Evolutionary conservation across 2,113 vertebrate genomes (phyloP).

Genomic region (Pangasianodon gigas): DNA sequence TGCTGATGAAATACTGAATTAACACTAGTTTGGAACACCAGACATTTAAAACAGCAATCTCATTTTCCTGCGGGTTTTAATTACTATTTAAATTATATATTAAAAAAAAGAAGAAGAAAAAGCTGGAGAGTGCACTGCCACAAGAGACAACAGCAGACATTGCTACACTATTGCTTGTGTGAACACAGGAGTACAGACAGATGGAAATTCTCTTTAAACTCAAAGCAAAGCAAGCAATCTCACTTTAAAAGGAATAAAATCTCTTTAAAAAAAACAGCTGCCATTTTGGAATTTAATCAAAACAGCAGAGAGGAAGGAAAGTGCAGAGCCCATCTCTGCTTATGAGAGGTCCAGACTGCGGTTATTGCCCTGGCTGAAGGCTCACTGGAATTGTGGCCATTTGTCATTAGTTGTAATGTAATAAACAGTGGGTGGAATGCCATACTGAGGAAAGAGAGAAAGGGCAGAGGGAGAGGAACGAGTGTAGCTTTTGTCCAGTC

Average conservation of each 20-base stretch:
- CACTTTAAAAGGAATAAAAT: slow-evolving; percentile 7
- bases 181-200: background rate
- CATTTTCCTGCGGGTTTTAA: background rate
- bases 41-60: background rate
- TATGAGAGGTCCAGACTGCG: slow-evolving; percentile 12
- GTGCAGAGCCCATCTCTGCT: slow-evolving; percentile 27
- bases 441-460: slow-evolving; percentile 1
- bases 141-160: background rate
- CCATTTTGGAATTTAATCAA: slow-evolving; percentile 33
- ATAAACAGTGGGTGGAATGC: slow-evolving; percentile 46
- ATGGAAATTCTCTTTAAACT: slow-evolving; percentile 7
- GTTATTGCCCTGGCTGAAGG: slow-evolving; percentile 32
- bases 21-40: background rate
- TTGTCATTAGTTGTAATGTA: slow-evolving; percentile 49
- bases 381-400: slow-evolving; percentile 47
- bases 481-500: slow-evolving; percentile 34
- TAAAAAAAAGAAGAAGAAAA: background rate
- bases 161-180: background rate
- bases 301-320: slow-evolving; percentile 15
- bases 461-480: background rate
- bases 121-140: background rate
- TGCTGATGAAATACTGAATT: background rate
- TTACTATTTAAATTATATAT: background rate
- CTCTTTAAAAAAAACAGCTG: background rate
- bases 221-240: background rate